A percentile compares a stretch with the other conserved stretches of the same genome.
phyloP scores from a whole-genome alignment of 2,113 vertebrate genomes.

The Boulengeromyrus knoepffleri region DNA sequence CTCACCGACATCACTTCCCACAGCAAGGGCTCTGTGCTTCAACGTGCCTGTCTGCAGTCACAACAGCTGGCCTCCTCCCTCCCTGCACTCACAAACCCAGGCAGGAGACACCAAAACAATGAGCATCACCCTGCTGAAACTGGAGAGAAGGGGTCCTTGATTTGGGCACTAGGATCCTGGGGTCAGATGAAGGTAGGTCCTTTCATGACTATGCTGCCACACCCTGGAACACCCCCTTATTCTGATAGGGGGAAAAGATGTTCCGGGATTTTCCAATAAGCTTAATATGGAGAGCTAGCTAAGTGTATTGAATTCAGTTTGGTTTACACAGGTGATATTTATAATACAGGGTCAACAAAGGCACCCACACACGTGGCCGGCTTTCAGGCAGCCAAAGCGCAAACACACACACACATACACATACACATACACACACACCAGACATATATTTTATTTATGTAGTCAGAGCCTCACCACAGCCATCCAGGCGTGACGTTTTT shows the following conservation, averaged over 20 bases:
- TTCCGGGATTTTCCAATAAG: background rate
- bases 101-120: background rate
- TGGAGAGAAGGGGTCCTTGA: background rate
- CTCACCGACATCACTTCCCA: background rate
- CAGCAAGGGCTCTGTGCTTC: background rate
- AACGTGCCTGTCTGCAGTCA: slow-evolving; percentile 6
- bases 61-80: background rate
- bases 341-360: background rate
- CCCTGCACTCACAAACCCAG: slow-evolving; percentile 1
- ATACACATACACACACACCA: background rate
- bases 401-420: too few species aligned
- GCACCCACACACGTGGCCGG: background rate
- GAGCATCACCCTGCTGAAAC: background rate
- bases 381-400: background rate
- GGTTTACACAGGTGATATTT: background rate
- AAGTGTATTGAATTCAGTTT: background rate
- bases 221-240: background rate
- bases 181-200: background rate
- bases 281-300: background rate
- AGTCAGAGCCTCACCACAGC: background rate
- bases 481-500: background rate
- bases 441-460: background rate
- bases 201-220: background rate
- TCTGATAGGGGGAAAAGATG: background rate
- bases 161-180: background rate